These are phyloP conservation scores for Pachydiplax longipennis DNA, from an alignment of 2,888 invertebrate genomes.

Conservation along the genomic window DNA sequence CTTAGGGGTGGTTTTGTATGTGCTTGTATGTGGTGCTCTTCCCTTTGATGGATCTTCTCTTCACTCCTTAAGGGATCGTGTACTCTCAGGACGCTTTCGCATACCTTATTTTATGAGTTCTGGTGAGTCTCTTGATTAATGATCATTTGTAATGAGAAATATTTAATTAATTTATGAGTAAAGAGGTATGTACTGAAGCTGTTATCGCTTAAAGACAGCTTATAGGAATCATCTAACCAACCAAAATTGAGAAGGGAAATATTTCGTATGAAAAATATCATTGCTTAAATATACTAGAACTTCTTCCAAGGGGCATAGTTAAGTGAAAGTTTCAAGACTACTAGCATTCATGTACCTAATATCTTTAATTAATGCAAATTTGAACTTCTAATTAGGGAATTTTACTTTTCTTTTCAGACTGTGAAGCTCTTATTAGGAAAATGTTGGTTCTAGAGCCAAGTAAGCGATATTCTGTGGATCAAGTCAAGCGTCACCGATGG, in stretches of 20 bases:
- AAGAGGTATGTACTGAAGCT: no score
- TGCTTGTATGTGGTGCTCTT: constrained; percentile 92
- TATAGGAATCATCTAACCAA: no score
- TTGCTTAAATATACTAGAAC: no score
- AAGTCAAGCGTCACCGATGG: constrained; percentile 94
- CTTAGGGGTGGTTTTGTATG: constrained; percentile 94
- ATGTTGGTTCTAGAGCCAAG: constrained; percentile 94
- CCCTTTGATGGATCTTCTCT: constrained; percentile 96
- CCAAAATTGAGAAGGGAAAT: background rate
- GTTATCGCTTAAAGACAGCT: no score
- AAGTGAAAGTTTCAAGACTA: no score
- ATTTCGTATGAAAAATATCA: no score
- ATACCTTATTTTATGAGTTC: constrained; percentile 98
- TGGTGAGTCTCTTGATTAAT: constrained; percentile 67
- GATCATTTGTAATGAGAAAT: no score
- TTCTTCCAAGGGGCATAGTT: no score
- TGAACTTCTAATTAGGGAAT: no score
- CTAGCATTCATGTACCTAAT: no score
- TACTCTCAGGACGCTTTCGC: constrained; percentile 92
- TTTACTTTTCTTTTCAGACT: constrained; percentile 70
- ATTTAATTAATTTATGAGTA: no score
- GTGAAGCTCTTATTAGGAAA: constrained; percentile 92
- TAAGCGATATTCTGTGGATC: constrained; percentile 87
- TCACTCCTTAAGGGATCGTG: constrained; percentile 88
- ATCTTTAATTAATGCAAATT: no score